phyloP scores from a whole-genome alignment of 1,140 invertebrate species.

The Drosophila mauritiana region DNA sequence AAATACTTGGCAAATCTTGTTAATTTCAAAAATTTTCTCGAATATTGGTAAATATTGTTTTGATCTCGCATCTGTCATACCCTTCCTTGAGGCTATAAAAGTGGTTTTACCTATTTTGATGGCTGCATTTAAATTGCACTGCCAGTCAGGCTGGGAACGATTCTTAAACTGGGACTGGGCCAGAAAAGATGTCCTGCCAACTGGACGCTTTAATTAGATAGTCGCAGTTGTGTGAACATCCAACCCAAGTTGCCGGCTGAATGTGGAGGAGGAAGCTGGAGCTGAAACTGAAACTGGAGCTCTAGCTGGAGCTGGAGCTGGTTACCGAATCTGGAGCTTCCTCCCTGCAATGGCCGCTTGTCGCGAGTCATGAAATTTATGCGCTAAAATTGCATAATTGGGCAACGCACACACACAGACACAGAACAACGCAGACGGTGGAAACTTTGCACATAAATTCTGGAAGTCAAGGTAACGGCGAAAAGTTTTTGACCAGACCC shows the following conservation, averaged over 20 bases:
- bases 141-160: background rate
- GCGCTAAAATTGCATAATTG: slow-evolving; percentile 82
- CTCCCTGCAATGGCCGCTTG: slow-evolving; percentile 42
- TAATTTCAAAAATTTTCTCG: background rate
- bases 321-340: slow-evolving; percentile 27
- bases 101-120: slow-evolving; percentile 7
- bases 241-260: slow-evolving; percentile 43
- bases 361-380: slow-evolving; percentile 73
- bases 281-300: slow-evolving; percentile 10
- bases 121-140: slow-evolving; percentile 48
- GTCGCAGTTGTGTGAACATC: slow-evolving; percentile 54
- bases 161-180: background rate
- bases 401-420: slow-evolving; percentile 36
- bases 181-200: slow-evolving; percentile 60
- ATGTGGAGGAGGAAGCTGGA: slow-evolving; percentile 15
- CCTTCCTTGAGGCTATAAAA: slow-evolving; percentile 5
- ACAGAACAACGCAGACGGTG: slow-evolving; percentile 14
- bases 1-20: background rate
- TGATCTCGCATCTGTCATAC: background rate
- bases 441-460: slow-evolving; percentile 77
- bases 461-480: slow-evolving; percentile 75
- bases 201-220: slow-evolving; percentile 79
- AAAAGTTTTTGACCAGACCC: slow-evolving; percentile 62
- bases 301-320: background rate
- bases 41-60: background rate